Conservation (phyloP, 2,888 invertebrate genomes). For the Tiphia femorata region DNA sequence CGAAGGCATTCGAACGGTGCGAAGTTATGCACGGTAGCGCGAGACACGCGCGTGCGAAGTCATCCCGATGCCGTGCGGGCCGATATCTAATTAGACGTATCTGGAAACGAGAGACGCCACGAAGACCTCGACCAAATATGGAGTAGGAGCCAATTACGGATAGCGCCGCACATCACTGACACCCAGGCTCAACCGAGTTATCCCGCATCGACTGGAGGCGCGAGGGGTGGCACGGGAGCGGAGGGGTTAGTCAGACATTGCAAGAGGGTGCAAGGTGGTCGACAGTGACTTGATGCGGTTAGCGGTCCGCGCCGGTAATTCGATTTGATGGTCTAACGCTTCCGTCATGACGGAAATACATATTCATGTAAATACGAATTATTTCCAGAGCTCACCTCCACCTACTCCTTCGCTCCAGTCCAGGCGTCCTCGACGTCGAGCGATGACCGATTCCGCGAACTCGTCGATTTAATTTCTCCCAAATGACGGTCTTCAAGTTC, state of each 20-base stretch:
- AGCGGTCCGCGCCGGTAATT: conserved; percentile 59
- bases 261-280: conserved; percentile 53
- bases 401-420: conserved; percentile 27
- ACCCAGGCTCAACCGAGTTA: conserved; percentile 45
- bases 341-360: conserved; percentile 48
- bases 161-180: conserved; percentile 43
- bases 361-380: conserved; percentile 63
- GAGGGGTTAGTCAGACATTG: conserved; percentile 51
- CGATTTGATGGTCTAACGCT: conserved; percentile 60
- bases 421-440: conserved; percentile 12
- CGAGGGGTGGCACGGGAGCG: conserved; percentile 2
- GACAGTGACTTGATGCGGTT: conserved; percentile 64
- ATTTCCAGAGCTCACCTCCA: conserved; percentile 43
- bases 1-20: too few species aligned
- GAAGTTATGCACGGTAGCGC: too few species aligned
- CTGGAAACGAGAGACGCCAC: conserved; percentile 24
- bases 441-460: conserved; percentile 28
- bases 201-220: conserved; percentile 38
- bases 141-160: conserved; percentile 49
- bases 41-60: neutral
- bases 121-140: conserved; percentile 44
- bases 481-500: too few species aligned
- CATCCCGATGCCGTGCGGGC: neutral
- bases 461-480: too few species aligned
- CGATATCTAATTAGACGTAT: conserved; percentile 22